Conservation (phyloP, 2,797 vertebrate species). For the Melanotaenia parkinsoni region DNA sequence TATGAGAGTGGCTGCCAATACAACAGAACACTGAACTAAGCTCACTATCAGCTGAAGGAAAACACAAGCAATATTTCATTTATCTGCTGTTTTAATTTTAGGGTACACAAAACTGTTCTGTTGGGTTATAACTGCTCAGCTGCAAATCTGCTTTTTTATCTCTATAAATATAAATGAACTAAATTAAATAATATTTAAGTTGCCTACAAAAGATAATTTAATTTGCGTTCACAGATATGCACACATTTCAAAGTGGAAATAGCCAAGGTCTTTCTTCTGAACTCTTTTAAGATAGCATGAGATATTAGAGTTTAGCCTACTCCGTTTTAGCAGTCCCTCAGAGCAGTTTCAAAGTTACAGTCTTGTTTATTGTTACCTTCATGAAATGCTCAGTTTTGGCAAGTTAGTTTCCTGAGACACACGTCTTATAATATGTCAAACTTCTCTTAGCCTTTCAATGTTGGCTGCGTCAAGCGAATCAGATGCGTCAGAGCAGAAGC, state of each 20-base stretch:
- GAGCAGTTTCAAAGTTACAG: not conserved
- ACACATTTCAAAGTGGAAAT: not conserved
- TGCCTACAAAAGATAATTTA: not conserved
- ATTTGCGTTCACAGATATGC: not conserved
- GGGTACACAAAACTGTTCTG: not conserved
- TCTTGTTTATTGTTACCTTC: not conserved
- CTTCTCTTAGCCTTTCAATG: not conserved
- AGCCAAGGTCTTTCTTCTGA: not conserved
- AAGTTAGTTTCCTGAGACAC: not conserved
- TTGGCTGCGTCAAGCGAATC: not conserved
- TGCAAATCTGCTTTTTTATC: not conserved
- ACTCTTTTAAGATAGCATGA: not conserved
- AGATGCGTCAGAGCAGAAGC: no score
- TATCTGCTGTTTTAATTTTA: not conserved
- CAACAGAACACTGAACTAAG: not conserved
- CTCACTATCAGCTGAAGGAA: not conserved
- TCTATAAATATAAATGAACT: not conserved
- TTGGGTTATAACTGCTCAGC: not conserved
- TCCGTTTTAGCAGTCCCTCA: not conserved
- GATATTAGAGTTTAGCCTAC: not conserved
- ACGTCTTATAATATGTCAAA: not conserved
- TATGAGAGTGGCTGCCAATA: not conserved
- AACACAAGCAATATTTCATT: not conserved
- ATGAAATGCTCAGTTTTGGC: conserved; percentile 18
- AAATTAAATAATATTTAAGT: not conserved